Evolutionary conservation across 1,140 invertebrate species (phyloP), one percentile per base, ranked within the genome.

Genomic region (Hermetia illucens): DNA sequence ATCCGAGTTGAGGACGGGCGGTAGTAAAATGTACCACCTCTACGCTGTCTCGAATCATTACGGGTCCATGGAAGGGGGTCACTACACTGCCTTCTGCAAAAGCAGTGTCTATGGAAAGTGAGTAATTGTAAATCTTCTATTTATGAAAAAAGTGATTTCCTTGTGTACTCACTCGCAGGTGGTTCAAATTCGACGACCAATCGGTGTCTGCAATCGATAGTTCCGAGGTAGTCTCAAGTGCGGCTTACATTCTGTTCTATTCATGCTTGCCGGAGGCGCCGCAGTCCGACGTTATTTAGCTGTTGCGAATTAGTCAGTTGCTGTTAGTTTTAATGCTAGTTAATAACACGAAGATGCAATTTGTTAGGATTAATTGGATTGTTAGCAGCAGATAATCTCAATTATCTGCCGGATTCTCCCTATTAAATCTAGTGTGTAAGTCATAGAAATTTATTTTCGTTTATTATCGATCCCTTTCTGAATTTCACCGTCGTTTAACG

Each of bases 131-230:
- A 4, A 20, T 37, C 16, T 5, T 37, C 20, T 29, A n/a, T 21
- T 41, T 15, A 40, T 32, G 10, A 21, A 42, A 30, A 10, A 15
- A 10, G 5, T 34, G 9, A 27, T 6, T 25, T 29, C 10, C 13
- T n/a, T n/a, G n/a, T 42, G 43, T 21, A 43, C 39, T 45, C 19
- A 38, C 39, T 46, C 62, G 31, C 55, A 78, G 74, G 52, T 94
- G 89, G 89, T 84, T 77, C 63, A 89, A 89, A 55, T 94, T 80
- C 63, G 88, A 93, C 63, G 89, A 94, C 57, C 76, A 84, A 44
- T 72, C 81, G 22, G 85, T 92, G 4, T 73, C 72, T 3, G 74
- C 80, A 47, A 75, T 90, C 27, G 68, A 72, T 2, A 47, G 64
- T 3, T 70, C 63, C 25, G 71, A 77, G 52, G 80, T 91, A 2